These are phyloP conservation scores for Chaunax sp. DNA, from an alignment of 2,797 vertebrate species.

Conservation along the genomic window DNA sequence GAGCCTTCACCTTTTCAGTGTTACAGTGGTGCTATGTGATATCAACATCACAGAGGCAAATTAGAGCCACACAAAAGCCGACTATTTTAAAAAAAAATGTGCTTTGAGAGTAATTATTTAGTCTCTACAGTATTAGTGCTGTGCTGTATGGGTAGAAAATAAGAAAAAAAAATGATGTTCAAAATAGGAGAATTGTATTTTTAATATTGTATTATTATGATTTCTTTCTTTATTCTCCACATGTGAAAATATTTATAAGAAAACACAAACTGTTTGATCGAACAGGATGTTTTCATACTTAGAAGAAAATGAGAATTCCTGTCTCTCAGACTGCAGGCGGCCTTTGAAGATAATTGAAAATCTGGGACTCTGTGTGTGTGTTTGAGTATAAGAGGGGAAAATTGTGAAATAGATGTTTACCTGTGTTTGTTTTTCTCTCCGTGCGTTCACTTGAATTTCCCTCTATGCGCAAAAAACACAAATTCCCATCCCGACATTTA, in stretches of 20 bases:
- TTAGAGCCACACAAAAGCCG: slow-evolving; percentile 28
- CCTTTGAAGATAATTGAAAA: slow-evolving; percentile 12
- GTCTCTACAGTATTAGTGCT: slow-evolving; percentile 4
- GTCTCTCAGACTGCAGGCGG: slow-evolving; percentile 4
- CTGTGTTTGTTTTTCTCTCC: slow-evolving; percentile 28
- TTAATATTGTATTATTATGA: too few species aligned
- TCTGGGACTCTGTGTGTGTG: slow-evolving; percentile 3
- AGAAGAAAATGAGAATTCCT: slow-evolving; percentile 7
- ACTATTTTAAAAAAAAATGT: slow-evolving; percentile 38
- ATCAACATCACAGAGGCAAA: slow-evolving; percentile 47
- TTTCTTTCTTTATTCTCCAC: not conserved
- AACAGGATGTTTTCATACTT: not conserved
- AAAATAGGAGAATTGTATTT: slow-evolving; percentile 15
- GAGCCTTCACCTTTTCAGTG: slow-evolving; percentile 58
- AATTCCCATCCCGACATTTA: slow-evolving; percentile 54
- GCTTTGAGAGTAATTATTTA: not conserved
- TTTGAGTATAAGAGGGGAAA: not conserved
- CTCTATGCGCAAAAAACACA: slow-evolving; percentile 45
- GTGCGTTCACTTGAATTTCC: slow-evolving; percentile 22
- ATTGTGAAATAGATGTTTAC: slow-evolving; percentile 25
- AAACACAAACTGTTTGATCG: not conserved
- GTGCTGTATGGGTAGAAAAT: not conserved
- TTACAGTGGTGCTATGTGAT: slow-evolving; percentile 47
- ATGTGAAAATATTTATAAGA: not conserved
- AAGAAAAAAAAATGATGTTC: not conserved